phyloP scores from a whole-genome alignment of 2,888 invertebrate species.

The Toxonevra muliebris region DNA sequence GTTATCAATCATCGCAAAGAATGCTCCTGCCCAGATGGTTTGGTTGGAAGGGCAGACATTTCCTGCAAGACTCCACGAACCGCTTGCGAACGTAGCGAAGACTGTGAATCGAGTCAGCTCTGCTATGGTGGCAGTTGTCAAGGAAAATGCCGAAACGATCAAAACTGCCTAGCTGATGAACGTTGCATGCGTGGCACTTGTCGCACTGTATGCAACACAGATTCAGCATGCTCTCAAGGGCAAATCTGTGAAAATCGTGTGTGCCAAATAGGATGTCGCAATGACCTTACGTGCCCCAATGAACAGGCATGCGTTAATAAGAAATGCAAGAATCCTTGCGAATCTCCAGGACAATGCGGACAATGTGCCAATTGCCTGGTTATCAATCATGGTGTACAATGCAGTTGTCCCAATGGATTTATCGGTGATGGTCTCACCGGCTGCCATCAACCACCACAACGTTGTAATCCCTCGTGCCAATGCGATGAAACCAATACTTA shows the following conservation, averaged over 20 bases:
- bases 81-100: constrained; percentile 72
- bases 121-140: constrained; percentile 84
- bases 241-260: constrained; percentile 89
- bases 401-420: constrained; percentile 83
- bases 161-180: constrained; percentile 84
- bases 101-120: constrained; percentile 76
- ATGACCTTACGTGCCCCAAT: constrained; percentile 79
- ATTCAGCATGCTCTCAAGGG: constrained; percentile 79
- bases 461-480: constrained; percentile 80
- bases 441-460: constrained; percentile 76
- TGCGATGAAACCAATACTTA: constrained; percentile 82
- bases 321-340: constrained; percentile 83
- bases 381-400: constrained; percentile 84
- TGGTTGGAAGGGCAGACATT: constrained; percentile 78
- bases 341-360: constrained; percentile 78
- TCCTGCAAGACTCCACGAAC: constrained; percentile 77
- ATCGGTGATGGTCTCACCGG: constrained; percentile 83
- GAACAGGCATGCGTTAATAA: constrained; percentile 83
- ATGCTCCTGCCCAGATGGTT: constrained; percentile 77
- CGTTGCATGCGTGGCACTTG: constrained; percentile 86
- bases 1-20: constrained; percentile 76
- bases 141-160: constrained; percentile 81
- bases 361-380: constrained; percentile 85
- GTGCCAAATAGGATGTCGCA: constrained; percentile 87
- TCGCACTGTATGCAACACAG: constrained; percentile 86